Evolutionary conservation across 2,113 vertebrate genomes (phyloP), one percentile per base, ranked within the genome.

Genomic region (Gymnarchus niloticus): DNA sequence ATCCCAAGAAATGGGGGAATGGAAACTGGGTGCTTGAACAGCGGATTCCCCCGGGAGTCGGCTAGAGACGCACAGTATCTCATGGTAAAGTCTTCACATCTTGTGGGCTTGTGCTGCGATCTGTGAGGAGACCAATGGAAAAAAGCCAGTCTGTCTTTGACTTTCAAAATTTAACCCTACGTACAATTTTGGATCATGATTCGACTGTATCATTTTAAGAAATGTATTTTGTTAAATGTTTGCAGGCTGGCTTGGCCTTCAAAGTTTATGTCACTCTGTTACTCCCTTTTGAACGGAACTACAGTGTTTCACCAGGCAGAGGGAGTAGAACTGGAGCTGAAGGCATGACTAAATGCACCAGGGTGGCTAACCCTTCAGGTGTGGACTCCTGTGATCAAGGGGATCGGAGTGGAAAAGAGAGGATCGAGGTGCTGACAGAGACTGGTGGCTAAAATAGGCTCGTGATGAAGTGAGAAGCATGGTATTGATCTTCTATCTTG

Each of bases 251-350:
- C 90, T 84, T 86, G 76, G 83, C 89, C 87, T 93, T 93, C 91
- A 93, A 93, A 92, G 91, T 84, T 86, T 33, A 81, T 51, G 25
- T 61, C 88, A 80, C 85, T 86, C 89, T 88, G 92, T 93, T 92
- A 90, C 93, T 91, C 87, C 90, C 86, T 89, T 77, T 9, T 87
- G 86, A 85, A 76, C 87, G 90, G 88, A 88, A 89, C 88, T 87
- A 80, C 41, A 69, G 88, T 86, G 87, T 89, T 87, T 65, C 61
- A 73, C 61, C 73, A 88, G 85, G n/a, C 7, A 25, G 52, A 81
- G 84, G 87, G 87, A 90, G 88, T 86, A 77, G 87, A 89, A 89
- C 84, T 84, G 84, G 81, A 86, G 88, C 87, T 46, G 54, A 85
- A 82, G 89, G 87, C 88, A 86, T 85, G 88, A 87, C 85, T 88